These are phyloP conservation scores for Sesamia nonagrioides DNA, from an alignment of 1,140 invertebrate genomes.

Conservation along the genomic window DNA sequence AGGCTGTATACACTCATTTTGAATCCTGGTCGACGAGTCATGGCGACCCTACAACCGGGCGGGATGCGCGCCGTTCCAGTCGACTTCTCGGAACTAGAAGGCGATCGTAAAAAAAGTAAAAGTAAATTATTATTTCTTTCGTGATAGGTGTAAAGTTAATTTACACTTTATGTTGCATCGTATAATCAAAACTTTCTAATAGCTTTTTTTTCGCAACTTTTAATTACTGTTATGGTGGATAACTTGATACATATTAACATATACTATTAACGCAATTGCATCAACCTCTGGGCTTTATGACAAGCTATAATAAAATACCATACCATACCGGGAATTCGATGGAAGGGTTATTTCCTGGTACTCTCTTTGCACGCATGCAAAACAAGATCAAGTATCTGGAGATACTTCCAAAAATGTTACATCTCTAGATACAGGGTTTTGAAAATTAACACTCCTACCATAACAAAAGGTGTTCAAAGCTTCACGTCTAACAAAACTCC, in stretches of 20 bases:
- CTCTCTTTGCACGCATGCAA: no score
- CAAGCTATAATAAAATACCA: no score
- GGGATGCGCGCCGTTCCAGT: slow-evolving; percentile 51
- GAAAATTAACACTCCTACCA: not conserved
- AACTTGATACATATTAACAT: no score
- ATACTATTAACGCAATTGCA: not conserved
- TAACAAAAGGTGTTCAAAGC: not conserved
- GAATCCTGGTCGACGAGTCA: slow-evolving; percentile 19
- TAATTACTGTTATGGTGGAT: not conserved
- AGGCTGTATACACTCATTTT: no score
- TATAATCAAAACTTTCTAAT: slow-evolving; percentile 33
- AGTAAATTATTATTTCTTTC: slow-evolving; percentile 35
- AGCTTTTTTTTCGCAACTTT: not conserved
- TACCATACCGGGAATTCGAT: no score
- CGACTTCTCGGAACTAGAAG: slow-evolving; percentile 40
- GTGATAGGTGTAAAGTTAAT: slow-evolving; percentile 44
- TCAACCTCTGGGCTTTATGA: not conserved
- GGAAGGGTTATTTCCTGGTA: no score
- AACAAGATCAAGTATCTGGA: no score
- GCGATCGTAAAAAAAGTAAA: slow-evolving; percentile 36
- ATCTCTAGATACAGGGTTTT: no score
- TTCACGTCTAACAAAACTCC: not conserved
- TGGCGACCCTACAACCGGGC: slow-evolving; percentile 34
- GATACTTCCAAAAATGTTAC: no score
- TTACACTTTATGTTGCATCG: slow-evolving; percentile 23